Conservation (phyloP, 2,797 vertebrate genomes). For the Acanthiza pusilla region DNA sequence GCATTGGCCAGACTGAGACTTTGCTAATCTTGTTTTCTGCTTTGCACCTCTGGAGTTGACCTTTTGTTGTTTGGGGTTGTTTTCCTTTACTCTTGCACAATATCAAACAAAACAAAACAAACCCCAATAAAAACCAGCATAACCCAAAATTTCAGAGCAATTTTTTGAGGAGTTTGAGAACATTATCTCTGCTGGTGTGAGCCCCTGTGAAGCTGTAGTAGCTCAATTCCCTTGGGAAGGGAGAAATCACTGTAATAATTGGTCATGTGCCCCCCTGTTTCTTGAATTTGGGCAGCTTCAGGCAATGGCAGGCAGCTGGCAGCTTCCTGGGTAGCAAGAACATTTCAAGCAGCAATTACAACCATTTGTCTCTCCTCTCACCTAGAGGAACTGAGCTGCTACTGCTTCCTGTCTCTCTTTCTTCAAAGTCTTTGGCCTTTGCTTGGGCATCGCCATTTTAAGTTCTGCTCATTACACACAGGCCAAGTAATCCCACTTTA, state of each 20-base stretch:
- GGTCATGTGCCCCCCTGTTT: fast-evolving
- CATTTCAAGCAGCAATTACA: neutral
- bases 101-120: neutral
- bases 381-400: neutral
- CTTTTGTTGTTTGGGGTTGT: neutral
- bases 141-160: neutral
- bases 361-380: neutral
- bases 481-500: neutral
- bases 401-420: neutral
- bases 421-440: neutral
- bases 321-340: neutral
- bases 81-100: neutral
- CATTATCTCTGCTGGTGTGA: neutral
- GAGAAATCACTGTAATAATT: neutral
- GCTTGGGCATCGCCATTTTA: neutral
- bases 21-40: neutral
- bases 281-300: neutral
- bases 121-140: neutral
- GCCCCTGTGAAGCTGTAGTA: neutral
- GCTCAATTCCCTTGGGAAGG: neutral
- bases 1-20: neutral
- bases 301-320: neutral
- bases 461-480: neutral
- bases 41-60: neutral
- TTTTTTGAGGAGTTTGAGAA: neutral